Base-by-base conservation (phyloP, 2,888 invertebrate species). In the Nesidiocoris tenuis region DNA sequence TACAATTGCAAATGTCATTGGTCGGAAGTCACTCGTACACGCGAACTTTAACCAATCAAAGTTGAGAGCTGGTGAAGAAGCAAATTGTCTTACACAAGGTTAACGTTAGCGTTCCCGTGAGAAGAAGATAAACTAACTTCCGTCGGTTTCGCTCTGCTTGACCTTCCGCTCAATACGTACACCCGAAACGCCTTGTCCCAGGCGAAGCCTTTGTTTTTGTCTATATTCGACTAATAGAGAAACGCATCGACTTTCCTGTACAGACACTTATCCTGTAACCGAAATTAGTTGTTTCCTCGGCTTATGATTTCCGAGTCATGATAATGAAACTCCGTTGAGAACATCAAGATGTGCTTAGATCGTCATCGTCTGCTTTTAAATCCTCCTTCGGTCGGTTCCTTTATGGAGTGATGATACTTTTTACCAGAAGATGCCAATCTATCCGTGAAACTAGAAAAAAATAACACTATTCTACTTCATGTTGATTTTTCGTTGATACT, bases 61-160 rank as follows among this genome's bases (percentile, higher is more conserved):
- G 65, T 12, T 12, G 39, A 39, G 39, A 39, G 39, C 39, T 39
- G 39, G 39, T 18, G 18, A 39, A 25, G 67, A 67, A 22, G 55
- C 22, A 21, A 67, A 67, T 56, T 67, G 22, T n/a, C 67, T 56
- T 67, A n/a, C 19, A 67, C 67, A 67, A 67, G 67, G 67, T 56
- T 67, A 56, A 39, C 67, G 17, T 67, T 22, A 55, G 67, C 17
- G 19, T 67, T 55, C 67, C 56, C 67, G 17, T 67, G 56, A 67
- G 56, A 56, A 39, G 24, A 17, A 17, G 66, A 54, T 19, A 9
- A 5, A 19, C 24, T 64, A 25, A 67, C 67, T 55, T 67, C 56
- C 67, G 39, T 3, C 16, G 61, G 22, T 61, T 39, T 39, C 39
- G 22, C 61, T 22, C 22, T 61, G 61, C 61, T 61, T 61, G 61